Evolutionary conservation across 2,113 vertebrate genomes (phyloP).

Genomic region (Taxidea taxus): DNA sequence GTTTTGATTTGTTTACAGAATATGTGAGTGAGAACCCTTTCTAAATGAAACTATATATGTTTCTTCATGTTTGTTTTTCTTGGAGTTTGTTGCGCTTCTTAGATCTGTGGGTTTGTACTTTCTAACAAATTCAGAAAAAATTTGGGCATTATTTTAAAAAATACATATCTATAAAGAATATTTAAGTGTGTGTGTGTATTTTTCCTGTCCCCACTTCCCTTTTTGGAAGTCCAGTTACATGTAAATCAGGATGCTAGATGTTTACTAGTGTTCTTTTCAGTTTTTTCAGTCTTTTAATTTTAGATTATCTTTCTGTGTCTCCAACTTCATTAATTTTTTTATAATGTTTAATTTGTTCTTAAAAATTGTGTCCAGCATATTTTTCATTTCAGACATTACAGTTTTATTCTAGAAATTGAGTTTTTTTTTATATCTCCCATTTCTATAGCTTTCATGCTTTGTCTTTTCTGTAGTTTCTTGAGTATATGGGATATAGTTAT

Average conservation of each 20-base stretch:
- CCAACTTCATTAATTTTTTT: constrained; percentile 2
- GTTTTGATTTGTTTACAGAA: constrained; percentile 40
- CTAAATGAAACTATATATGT: constrained; percentile 9
- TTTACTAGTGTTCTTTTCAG: neutral
- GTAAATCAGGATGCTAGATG: neutral
- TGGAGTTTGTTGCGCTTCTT: constrained; percentile 38
- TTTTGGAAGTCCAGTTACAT: constrained; percentile 13
- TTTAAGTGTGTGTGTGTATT: neutral
- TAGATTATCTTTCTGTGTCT: constrained; percentile 34
- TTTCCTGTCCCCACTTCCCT: neutral
- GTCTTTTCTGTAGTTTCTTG: constrained; percentile 23
- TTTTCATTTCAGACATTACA: constrained; percentile 33
- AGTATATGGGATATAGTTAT: neutral
- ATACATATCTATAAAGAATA: neutral
- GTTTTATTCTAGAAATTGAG: constrained; percentile 37
- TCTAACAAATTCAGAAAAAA: constrained; percentile 30
- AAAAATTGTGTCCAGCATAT: neutral
- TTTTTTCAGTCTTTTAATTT: constrained; percentile 33
- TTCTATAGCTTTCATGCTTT: neutral
- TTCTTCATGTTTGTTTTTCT: constrained; percentile 41
- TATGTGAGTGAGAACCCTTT: constrained; percentile 32
- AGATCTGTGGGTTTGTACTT: constrained; percentile 26
- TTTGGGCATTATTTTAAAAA: neutral
- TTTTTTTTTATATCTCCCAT: neutral
- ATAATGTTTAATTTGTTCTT: constrained; percentile 28